Percentiles rank a stretch among this genome's conserved stretches.
Evolutionary conservation across 2,797 vertebrate species (phyloP).

Genomic region (Rachycentron canadum): DNA sequence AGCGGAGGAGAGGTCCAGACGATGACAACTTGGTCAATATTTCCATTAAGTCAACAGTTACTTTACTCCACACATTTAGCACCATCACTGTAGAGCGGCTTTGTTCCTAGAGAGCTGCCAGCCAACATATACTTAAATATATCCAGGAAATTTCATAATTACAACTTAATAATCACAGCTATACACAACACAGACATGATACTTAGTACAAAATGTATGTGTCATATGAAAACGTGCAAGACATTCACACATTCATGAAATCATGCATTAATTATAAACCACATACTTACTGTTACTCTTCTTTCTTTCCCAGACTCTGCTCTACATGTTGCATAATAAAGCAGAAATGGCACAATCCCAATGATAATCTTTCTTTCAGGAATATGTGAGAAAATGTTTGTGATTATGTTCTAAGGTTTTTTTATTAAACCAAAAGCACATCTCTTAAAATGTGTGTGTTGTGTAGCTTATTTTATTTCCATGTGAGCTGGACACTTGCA

Average conservation of each 20-base stretch:
- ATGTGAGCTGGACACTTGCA: too few relatives aligned
- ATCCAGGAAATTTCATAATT: constrained; percentile 4
- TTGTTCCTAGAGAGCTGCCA: constrained; percentile 48
- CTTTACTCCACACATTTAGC: constrained; percentile 53
- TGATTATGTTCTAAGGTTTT: neutral
- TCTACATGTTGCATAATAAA: neutral
- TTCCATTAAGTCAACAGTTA: constrained; percentile 75
- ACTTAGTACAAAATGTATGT: neutral
- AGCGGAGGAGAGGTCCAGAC: constrained; percentile 58
- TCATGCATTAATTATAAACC: neutral
- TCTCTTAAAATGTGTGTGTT: neutral
- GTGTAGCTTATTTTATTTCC: neutral
- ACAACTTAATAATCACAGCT: neutral
- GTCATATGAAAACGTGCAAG: neutral
- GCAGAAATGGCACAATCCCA: neutral
- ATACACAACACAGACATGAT: neutral
- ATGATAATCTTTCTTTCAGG: neutral
- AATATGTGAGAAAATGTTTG: neutral
- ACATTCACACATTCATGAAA: neutral
- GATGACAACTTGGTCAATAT: constrained; percentile 69
- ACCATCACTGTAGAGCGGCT: constrained; percentile 41
- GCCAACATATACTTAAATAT: constrained; percentile 13
- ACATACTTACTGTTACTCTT: too few relatives aligned
- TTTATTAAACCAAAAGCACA: neutral
- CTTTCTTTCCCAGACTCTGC: neutral